phyloP scores from a whole-genome alignment of 30 jellyfish, hydroid and myxozoan genomes.

The Pseudorhiza aurosa region DNA sequence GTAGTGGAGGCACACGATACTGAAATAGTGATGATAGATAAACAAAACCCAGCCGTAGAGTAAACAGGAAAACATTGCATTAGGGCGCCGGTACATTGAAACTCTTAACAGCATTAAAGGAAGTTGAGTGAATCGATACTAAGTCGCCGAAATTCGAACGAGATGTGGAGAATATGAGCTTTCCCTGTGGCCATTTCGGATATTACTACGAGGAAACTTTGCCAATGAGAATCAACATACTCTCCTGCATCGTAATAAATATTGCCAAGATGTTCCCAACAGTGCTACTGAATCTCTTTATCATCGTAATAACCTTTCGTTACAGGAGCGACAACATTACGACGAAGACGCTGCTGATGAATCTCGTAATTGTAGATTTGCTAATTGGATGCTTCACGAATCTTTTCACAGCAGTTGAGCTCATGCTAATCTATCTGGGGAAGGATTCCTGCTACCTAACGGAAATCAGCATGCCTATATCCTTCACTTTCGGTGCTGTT shows the following conservation, averaged over 20 bases:
- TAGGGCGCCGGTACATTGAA: no score
- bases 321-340: conserved; percentile 10
- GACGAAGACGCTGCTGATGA: conserved; percentile 8
- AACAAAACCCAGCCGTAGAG: no score
- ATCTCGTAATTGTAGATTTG: conserved; percentile 40
- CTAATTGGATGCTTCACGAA: conserved; percentile 37
- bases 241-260: conserved; percentile 11
- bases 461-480: conserved; percentile 22
- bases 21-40: no score
- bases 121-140: no score
- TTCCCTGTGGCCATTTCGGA: conserved; percentile 39
- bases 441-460: conserved; percentile 31
- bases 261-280: conserved; percentile 16
- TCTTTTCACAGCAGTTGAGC: conserved; percentile 31
- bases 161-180: neutral
- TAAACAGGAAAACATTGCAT: no score
- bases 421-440: conserved; percentile 13
- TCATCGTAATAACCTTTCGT: conserved; percentile 2
- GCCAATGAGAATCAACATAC: conserved; percentile 12
- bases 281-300: conserved; percentile 15
- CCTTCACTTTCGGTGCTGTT: conserved; percentile 19
- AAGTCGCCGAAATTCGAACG: no score
- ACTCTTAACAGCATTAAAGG: no score
- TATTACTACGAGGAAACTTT: conserved; percentile 35
- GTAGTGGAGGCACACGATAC: no score